Base-by-base conservation (phyloP, 2,113 vertebrate species). In the Pseudopodoces humilis region DNA sequence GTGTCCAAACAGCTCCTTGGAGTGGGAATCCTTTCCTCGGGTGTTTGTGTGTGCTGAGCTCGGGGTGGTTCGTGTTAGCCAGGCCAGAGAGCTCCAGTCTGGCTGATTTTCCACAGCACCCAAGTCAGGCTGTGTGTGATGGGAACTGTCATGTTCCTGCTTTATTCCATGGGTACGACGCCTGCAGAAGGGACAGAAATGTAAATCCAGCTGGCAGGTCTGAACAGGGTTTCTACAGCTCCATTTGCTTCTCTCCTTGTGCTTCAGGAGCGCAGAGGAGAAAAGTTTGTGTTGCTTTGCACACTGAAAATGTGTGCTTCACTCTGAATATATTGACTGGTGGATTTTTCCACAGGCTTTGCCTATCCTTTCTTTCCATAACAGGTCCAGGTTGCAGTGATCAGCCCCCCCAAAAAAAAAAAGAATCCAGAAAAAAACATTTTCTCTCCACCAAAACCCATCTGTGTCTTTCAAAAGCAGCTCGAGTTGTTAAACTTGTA, bases 301-400 rank as follows among this genome's bases (percentile, higher is more conserved):
- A 43, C 56, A 0, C 52, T 70, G n/a, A 12, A 49, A 31, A 31
- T 0, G 0, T 9, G 23, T 19, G 49, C 11, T 49, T 46, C 5
- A 3, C 80, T 70, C 50, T 70, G 16, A 80, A 18, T 44, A 1
- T 16, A 3, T 33, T 13, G 16, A 15, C n/a, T 2, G 1, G 30
- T 25, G 31, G 17, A 2, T 58, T 78, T 59, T 74, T 37, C 37
- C 60, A 50, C 1, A 17, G 23, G 43, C 15, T 78, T 79, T 77
- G 37, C 68, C 65, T 33, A 7, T 43, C 52, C 43, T 78, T 52
- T 12, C n/a, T 63, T 77, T 63, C 9, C 25, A 31, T 11, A 21
- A 4, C 11, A 24, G 14, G 10, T 62, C 31, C 30, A 4, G 0
- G 2, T 41, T 53, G 31, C 21, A 77, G 19, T 22, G 72, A 47